Evolutionary conservation across 2,113 vertebrate species (phyloP), one percentile per base, ranked within the genome.

Genomic region (Microcebus murinus): DNA sequence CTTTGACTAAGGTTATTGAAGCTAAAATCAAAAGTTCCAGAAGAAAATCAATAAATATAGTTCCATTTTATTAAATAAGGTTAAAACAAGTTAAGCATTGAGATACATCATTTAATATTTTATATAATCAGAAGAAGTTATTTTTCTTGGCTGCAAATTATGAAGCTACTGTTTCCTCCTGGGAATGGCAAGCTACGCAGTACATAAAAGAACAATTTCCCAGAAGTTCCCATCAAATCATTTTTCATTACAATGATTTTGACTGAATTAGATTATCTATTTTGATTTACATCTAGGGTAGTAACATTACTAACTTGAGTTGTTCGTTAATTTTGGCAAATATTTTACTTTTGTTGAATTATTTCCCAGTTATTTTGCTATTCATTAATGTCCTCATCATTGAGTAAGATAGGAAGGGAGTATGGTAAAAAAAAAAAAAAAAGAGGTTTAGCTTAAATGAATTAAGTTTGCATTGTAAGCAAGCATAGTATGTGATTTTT

Each of bases 321-420:
- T 45, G 8, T 77, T 39, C 10, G n/a, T 86, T 89, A 94, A 67
- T 59, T 89, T 95, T 94, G 79, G 48, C 36, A 94, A 90, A 52
- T 79, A 59, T 63, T 92, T 95, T 65, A 52, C 83, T 92, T 94
- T 87, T 23, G 15, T 94, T 86, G 67, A 61, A 15, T 87, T 39
- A 59, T 65, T 93, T 81, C 45, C 52, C 20, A 79, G 67, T 45
- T 82, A 52, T 67, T 95, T 79, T 90, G 20, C 18, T 92, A 27
- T 74, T 42, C 21, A 73, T 65, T 90, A 55, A 77, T 81, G 25
- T n/a, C 74, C 34, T 87, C 25, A 21, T 8, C 11, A 39, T 27
- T 77, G 12, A 34, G 18, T 45, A 14, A 39, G 10, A 67, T 42
- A 27, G 83, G 18, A 67, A 14, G 18, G 17, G 3, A 45, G 23